These are phyloP conservation scores for Amphipoea oculea DNA, from an alignment of 2,888 invertebrate genomes.

Conservation along the genomic window DNA sequence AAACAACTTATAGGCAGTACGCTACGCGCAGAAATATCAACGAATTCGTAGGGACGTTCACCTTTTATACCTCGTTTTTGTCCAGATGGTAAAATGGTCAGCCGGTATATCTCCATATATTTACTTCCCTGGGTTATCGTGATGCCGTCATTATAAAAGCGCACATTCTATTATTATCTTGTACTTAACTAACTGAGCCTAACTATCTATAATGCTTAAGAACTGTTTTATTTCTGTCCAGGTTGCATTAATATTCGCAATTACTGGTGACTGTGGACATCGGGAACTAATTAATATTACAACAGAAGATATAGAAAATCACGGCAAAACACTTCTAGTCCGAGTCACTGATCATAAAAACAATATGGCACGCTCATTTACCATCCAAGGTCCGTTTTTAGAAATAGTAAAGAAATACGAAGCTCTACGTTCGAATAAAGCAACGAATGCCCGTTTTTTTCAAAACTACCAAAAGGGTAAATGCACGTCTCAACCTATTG, in stretches of 20 bases:
- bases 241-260: conserved; percentile 37
- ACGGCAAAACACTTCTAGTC: conserved; percentile 22
- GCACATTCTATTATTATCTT: too few species aligned
- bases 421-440: conserved; percentile 14
- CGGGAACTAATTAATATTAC: conserved; percentile 17
- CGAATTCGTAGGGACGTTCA: too few species aligned
- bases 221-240: conserved; percentile 8
- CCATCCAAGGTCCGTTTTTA: conserved; percentile 34
- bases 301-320: conserved; percentile 16
- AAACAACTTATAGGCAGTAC: too few species aligned
- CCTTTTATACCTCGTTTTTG: too few species aligned
- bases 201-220: neutral
- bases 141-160: too few species aligned
- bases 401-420: conserved; percentile 39
- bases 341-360: conserved; percentile 15
- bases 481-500: conserved; percentile 25
- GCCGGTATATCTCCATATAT: too few species aligned
- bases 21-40: too few species aligned
- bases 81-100: too few species aligned
- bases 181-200: too few species aligned
- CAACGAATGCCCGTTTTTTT: neutral
- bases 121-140: too few species aligned
- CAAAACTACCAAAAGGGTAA: conserved; percentile 32
- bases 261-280: conserved; percentile 11
- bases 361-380: conserved; percentile 21